Evolutionary conservation across 1,140 invertebrate genomes (phyloP), one percentile per base, ranked within the genome.

Genomic region (Cyclina sinensis): DNA sequence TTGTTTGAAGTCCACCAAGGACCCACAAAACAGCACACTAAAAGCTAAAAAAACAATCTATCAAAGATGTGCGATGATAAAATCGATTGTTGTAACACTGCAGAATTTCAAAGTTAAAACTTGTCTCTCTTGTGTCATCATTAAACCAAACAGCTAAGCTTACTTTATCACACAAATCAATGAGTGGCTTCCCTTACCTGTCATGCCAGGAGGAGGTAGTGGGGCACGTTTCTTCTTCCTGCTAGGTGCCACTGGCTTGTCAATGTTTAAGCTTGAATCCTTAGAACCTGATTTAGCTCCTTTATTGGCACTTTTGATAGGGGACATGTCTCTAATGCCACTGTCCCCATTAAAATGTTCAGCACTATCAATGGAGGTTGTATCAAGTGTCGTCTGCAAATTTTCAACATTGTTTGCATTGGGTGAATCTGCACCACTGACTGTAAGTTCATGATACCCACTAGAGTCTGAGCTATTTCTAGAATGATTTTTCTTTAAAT

Each of bases 401-500:
- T 90, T 78, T 57, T 90, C 81, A 68, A 59, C 37, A 54, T 90
- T 73, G 27, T 80, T 59, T 16, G 91, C 93, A 83, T 93, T 94
- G 37, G 92, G 94, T 35, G 92, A 94, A 62, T 94, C 94, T n/a
- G 91, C 97, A 90, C 97, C 97, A 73, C 97, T 95, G 12, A 97
- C 96, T 4, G 97, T 97, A 12, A 97, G 96, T 92, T 97, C 97
- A 93, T 97, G 97, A 93, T 97, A 97, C 0, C 97, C 97, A 80
- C 97, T 97, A 89, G 97, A 97, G 93, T 97, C 97, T 90, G 97
- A 97, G 94, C 97, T 97, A 91, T 97, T 97, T 80, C 97, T 96
- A 9, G 97, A 97, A 95, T 97, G 97, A 92, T 90, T 88, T 81
- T 93, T 91, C 48, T 91, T 88, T 37, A 73, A 81, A 27, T 46